Conservation (phyloP, 2,797 vertebrate species). For the Euphonia xanthogaster region DNA sequence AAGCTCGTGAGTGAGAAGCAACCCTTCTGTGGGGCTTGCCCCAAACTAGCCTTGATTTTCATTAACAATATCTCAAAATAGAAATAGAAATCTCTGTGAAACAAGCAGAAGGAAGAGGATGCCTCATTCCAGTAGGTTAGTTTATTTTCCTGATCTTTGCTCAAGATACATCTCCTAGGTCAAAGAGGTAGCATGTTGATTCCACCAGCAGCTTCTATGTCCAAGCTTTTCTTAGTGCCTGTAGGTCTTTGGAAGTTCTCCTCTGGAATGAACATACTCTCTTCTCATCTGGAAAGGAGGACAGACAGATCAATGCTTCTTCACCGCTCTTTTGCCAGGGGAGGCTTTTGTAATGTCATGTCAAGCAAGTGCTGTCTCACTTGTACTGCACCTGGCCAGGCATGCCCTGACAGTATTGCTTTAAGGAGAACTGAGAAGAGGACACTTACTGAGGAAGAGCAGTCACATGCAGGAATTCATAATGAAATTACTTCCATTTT, state of each 20-base stretch:
- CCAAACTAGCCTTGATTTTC: not conserved
- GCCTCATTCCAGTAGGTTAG: not conserved
- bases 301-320: slow-evolving; percentile 73
- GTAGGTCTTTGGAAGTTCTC: not conserved
- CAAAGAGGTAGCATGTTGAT: not conserved
- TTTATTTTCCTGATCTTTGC: not conserved
- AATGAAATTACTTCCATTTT: not conserved
- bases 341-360: slow-evolving; percentile 78
- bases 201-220: not conserved
- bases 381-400: not conserved
- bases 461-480: not conserved
- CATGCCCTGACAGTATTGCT: not conserved
- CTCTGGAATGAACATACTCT: slow-evolving; percentile 76
- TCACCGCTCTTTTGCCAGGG: slow-evolving; percentile 81
- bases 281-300: slow-evolving; percentile 77
- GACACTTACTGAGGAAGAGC: not conserved
- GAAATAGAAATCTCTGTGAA: not conserved
- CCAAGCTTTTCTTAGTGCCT: not conserved
- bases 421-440: not conserved
- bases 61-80: not conserved
- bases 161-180: not conserved
- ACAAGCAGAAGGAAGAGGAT: not conserved
- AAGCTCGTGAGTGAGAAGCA: not conserved
- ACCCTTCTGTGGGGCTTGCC: not conserved
- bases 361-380: not conserved